Evolutionary conservation across 2,797 vertebrate genomes (phyloP).

Genomic region (Adrianichthys oophorus): DNA sequence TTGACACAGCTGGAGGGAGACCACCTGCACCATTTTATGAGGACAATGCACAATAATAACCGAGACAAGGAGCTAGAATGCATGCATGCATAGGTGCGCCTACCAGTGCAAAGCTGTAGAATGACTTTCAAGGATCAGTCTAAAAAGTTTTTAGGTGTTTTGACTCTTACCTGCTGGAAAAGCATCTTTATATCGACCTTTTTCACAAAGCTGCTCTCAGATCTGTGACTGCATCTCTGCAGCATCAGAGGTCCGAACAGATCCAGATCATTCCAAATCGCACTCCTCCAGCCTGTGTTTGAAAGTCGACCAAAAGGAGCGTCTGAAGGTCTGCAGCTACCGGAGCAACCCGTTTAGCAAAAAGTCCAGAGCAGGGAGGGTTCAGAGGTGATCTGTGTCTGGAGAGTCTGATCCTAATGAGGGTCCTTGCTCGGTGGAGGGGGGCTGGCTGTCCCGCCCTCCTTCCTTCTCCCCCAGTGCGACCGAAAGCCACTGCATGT

Average conservation of each 20-base stretch:
- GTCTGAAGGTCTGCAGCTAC: constrained; percentile 4
- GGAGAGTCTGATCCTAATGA: constrained; percentile 44
- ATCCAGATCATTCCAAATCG: constrained; percentile 43
- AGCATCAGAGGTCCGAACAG: constrained; percentile 47
- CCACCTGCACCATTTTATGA: constrained; percentile 44
- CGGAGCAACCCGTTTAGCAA: constrained; percentile 9
- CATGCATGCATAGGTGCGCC: not conserved
- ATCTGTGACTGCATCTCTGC: constrained; percentile 41
- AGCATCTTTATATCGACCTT: constrained; percentile 52
- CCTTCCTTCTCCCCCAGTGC: constrained; percentile 50
- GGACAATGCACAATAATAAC: constrained; percentile 5
- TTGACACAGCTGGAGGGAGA: constrained; percentile 58
- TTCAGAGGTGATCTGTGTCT: constrained; percentile 53
- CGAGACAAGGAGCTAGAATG: not conserved
- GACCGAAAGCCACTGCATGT: constrained; percentile 57
- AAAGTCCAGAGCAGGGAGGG: constrained; percentile 36
- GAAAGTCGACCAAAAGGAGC: constrained; percentile 16
- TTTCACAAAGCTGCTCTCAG: constrained; percentile 37
- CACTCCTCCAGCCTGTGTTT: constrained; percentile 8
- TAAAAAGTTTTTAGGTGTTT: constrained; percentile 4
- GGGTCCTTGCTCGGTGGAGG: constrained; percentile 37
- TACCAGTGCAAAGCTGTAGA: constrained; percentile 7
- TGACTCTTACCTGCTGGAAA: constrained; percentile 63
- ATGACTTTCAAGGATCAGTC: constrained; percentile 3
- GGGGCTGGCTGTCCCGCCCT: constrained; percentile 64